These are phyloP conservation scores for Myotis lucifugus DNA, from an alignment of 2,113 vertebrate species.

Conservation along the genomic window DNA sequence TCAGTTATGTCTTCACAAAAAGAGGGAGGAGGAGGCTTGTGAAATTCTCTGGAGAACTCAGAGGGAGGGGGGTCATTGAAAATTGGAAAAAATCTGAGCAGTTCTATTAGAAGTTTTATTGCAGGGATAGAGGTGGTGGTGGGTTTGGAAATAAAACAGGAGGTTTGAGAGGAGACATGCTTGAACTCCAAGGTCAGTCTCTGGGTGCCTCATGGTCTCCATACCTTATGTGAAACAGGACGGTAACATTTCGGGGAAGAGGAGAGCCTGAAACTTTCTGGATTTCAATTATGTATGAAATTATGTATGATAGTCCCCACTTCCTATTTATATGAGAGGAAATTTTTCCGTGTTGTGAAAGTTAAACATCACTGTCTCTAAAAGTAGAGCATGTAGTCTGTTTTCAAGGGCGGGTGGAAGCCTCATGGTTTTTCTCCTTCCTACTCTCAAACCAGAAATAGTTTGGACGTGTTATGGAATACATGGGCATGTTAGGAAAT, in stretches of 20 bases:
- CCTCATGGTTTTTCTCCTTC: neutral
- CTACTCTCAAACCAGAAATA: neutral
- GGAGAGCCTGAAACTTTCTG: neutral
- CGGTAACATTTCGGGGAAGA: neutral
- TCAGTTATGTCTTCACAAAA: constrained; percentile 1
- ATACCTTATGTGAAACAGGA: neutral
- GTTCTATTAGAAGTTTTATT: neutral
- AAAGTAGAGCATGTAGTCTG: neutral
- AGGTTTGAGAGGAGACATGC: neutral
- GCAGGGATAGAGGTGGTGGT: neutral
- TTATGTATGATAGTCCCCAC: neutral
- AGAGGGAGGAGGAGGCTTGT: neutral
- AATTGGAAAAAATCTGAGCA: neutral
- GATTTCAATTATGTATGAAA: neutral
- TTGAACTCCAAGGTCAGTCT: neutral
- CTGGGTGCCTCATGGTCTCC: neutral
- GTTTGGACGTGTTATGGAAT: neutral
- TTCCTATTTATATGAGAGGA: neutral
- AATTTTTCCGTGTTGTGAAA: neutral
- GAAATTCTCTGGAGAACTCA: constrained; percentile 3
- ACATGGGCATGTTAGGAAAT: neutral
- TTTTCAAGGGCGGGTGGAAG: neutral
- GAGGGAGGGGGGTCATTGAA: neutral
- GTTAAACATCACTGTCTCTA: neutral
- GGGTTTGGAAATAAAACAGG: neutral